Conservation (phyloP, 2,113 vertebrate species). For the Oenanthe oenanthe region DNA sequence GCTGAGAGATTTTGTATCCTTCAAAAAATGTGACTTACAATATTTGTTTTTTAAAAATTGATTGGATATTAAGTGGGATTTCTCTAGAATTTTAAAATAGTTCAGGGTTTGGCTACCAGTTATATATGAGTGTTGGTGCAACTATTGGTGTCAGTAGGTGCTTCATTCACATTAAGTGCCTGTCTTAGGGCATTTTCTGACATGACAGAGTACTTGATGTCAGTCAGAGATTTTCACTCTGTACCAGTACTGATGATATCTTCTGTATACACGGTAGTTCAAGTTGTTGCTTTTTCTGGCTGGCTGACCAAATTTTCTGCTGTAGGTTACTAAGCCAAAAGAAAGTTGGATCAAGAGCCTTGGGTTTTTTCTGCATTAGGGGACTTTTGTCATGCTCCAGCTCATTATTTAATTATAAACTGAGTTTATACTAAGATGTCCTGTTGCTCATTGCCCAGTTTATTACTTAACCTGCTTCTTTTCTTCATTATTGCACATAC, state of each 20-base stretch:
- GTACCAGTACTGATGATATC: neutral
- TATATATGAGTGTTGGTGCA: neutral
- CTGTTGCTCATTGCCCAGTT: neutral
- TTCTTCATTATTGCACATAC: too few relatives aligned
- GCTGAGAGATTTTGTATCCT: conserved; percentile 98
- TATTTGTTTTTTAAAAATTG: neutral
- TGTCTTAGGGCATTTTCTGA: neutral
- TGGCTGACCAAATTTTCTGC: neutral
- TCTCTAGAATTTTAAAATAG: neutral
- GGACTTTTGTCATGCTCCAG: neutral
- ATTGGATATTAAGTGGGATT: neutral
- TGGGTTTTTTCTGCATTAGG: fast-evolving
- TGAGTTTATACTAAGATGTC: neutral
- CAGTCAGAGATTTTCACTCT: neutral
- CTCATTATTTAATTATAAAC: neutral
- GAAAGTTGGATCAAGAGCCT: neutral
- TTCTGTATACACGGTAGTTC: neutral
- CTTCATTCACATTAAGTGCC: neutral
- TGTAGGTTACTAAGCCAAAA: neutral
- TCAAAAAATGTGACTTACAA: neutral
- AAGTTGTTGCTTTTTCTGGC: neutral
- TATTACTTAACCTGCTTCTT: neutral
- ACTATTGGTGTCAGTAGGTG: neutral
- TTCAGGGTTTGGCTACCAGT: neutral
- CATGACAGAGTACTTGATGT: neutral